A percentile compares a stretch with the other conserved stretches of the same genome.
Evolutionary conservation across 2,797 vertebrate species (phyloP).

Genomic region (Oreochromis grahami): DNA sequence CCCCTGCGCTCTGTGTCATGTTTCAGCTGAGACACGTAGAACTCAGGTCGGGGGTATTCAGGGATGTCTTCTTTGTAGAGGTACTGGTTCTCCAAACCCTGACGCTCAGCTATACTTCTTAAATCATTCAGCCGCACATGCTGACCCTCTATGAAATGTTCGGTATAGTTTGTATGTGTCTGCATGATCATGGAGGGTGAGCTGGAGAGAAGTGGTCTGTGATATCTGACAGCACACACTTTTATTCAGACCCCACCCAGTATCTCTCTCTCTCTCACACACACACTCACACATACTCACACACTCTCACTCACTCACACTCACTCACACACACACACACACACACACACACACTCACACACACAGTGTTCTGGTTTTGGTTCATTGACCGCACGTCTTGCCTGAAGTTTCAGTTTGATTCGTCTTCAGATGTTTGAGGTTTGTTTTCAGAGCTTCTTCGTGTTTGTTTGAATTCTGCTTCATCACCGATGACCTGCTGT

Average conservation of each 20-base stretch:
- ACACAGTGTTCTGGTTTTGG: no score
- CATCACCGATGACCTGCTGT: no score
- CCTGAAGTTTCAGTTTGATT: no score
- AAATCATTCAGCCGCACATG: conserved; percentile 14
- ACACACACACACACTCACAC: no score
- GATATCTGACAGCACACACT: neutral
- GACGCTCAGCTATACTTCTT: neutral
- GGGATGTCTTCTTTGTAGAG: conserved; percentile 9
- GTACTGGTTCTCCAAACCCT: neutral
- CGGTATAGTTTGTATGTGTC: rapidly evolving
- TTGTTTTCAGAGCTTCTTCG: no score
- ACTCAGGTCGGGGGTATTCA: conserved; percentile 21
- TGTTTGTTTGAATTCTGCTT: no score
- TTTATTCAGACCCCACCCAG: neutral
- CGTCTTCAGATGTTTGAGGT: no score
- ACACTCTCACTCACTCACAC: no score
- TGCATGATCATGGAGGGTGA: neutral
- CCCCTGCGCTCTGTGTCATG: conserved; percentile 5
- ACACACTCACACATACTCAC: no score
- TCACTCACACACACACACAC: no score
- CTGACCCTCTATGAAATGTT: rapidly evolving
- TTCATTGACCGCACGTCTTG: no score
- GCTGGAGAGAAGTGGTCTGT: neutral
- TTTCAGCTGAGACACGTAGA: conserved; percentile 19
- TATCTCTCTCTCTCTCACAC: no score